Conservation (phyloP, 2,888 invertebrate genomes). For the Agriopis aurantiaria region DNA sequence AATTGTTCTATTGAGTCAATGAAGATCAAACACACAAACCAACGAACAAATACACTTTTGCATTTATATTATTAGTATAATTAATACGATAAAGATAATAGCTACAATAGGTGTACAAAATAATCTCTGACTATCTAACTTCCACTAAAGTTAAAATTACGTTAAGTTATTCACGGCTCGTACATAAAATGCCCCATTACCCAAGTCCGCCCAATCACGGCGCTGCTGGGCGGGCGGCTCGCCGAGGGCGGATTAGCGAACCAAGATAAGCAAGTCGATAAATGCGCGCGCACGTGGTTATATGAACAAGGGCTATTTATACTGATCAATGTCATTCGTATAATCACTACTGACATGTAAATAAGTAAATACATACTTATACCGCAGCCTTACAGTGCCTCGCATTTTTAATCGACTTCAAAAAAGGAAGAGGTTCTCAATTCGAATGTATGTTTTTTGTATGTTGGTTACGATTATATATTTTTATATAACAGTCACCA, state of each 20-base stretch:
- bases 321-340: constrained; percentile 13
- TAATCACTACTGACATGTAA: background rate
- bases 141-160: constrained; percentile 43
- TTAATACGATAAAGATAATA: background rate
- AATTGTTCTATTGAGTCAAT: no score
- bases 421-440: no score
- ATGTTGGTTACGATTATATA: no score
- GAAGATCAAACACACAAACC: no score
- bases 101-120: background rate
- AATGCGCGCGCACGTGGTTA: constrained; percentile 64
- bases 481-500: no score
- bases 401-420: no score
- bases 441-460: no score
- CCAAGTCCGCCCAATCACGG: constrained; percentile 67
- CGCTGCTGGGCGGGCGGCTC: constrained; percentile 65
- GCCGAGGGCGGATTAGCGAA: constrained; percentile 48
- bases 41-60: no score
- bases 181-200: constrained; percentile 45
- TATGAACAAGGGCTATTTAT: background rate
- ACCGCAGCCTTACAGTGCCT: no score
- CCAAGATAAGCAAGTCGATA: constrained; percentile 58
- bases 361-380: background rate
- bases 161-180: constrained; percentile 37
- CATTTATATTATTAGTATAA: no score
- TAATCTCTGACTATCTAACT: background rate